Evolutionary conservation across 2,113 vertebrate genomes (phyloP), one percentile per base, ranked within the genome.

Genomic region (Gallinago paraguaiae): DNA sequence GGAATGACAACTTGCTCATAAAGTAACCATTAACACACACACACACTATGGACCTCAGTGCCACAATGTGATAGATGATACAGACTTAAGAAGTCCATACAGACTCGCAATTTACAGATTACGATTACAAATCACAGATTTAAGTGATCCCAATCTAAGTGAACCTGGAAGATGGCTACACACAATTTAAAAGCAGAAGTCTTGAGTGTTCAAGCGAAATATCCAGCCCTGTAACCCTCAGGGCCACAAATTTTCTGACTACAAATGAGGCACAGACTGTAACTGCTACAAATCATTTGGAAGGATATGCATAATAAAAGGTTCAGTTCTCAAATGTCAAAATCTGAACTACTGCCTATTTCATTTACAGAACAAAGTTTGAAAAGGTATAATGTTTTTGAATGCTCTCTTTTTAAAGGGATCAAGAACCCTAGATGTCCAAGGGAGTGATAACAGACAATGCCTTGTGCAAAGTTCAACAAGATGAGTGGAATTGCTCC

Each of bases 71-170:
- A 67, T 14, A 60, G 3, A 77, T n/a, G 22, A 70, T 43, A 84
- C 3, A 33, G 22, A 16, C 24, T 45, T 63, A 2, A 63, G 4
- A 80, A n/a, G 19, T 48, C 53, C 4, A 0, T 22, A 27, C 1
- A 80, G 41, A 27, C 17, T 76, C 45, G 19, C 15, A 57, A 59
- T 2, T 79, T 28, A 19, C 1, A n/a, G 31, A 75, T 33, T 63
- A 39, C 5, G 39, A 39, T 39, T 39, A 39, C 39, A n/a, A 65
- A 70, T 13, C 13, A 7, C 1, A 1, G 13, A 56, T 63, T 50
- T 67, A 57, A 70, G 56, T 3, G 2, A 54, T 35, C 20, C 31
- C 54, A 51, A 83, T 33, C 14, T 1, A 2, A 41, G 12, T 10
- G 46, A 74, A 53, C 11, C 50, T 45, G 20, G 22, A 41, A 78